Conservation (phyloP, 2,113 vertebrate genomes). For the Bos indicus region DNA sequence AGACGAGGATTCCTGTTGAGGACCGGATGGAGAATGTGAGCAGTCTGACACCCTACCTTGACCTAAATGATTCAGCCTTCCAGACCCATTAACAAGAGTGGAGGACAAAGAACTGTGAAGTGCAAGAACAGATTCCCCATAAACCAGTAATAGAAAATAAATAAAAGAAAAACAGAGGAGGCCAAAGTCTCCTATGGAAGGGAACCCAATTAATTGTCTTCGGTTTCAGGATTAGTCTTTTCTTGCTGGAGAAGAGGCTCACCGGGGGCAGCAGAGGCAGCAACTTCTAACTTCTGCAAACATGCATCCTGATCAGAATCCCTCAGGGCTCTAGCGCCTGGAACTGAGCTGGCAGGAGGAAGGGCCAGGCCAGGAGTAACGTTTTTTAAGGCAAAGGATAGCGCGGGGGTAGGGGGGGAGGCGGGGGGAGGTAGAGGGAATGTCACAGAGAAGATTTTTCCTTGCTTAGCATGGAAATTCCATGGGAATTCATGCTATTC, state of each 20-base stretch:
- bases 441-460: neutral
- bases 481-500: neutral
- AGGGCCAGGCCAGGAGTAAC: neutral
- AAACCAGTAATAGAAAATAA: constrained; percentile 20
- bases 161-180: constrained; percentile 7
- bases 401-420: neutral
- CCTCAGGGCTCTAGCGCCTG: neutral
- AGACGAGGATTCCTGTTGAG: neutral
- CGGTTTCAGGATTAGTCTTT: constrained; percentile 2
- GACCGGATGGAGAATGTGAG: neutral
- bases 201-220: neutral
- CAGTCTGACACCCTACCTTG: constrained; percentile 21
- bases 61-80: neutral
- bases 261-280: neutral
- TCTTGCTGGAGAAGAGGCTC: neutral
- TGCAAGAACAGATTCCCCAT: neutral
- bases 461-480: neutral
- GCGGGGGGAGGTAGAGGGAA: neutral
- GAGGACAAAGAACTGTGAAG: constrained; percentile 25
- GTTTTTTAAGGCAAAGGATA: neutral
- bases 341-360: neutral
- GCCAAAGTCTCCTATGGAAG: neutral
- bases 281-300: neutral
- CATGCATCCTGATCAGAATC: neutral
- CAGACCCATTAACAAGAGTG: neutral